Base-by-base conservation (phyloP, 2,797 vertebrate genomes). In the Amphiprion clarkii region DNA sequence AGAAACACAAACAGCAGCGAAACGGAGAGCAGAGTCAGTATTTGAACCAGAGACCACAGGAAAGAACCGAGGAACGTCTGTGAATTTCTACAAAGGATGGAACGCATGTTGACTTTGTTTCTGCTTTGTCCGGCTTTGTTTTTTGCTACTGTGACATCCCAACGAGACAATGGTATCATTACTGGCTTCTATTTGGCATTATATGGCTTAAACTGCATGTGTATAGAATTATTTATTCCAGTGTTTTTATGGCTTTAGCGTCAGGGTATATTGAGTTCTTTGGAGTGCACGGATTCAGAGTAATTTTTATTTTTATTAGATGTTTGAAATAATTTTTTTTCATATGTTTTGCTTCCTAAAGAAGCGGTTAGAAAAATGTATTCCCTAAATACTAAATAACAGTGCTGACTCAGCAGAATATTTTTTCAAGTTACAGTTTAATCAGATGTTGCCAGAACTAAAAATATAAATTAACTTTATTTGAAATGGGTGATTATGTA, bases 131-230 rank as follows among this genome's bases (percentile, higher is more conserved):
- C 54, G 6, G 56, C 66, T 71, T 19, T 74, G 5, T 52, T 81
- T 62, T 80, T 80, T 6, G 40, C 68, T 17, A 27, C 54, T 2
- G 58, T 57, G 19, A 71, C 55, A 48, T 76, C 79, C 1, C 48
- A 60, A 44, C 31, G 87, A n/a, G 59, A 82, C 2, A 76, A 72
- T 19, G 87, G 91, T 92, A 91, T 78, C 39, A 17, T 6, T 51
- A 62, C 25, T 59, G 2, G 0, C 2, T 71, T 57, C 60, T 65
- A 23, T 62, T 27, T 61, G 0, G 21, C 7, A 6, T 55, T 9
- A 27, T 61, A 39, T 46, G 39, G 2, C 10, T 53, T 53, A 0
- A 44, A 52, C 1, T 63, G 44, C 25, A 19, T 60, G 0, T 6
- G 8, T 65, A 2, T 5, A 36, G 25, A 42, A 29, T 3, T 21